These are phyloP conservation scores for Drosophila paramelanica DNA, from an alignment of 2,888 invertebrate species.

Conservation along the genomic window DNA sequence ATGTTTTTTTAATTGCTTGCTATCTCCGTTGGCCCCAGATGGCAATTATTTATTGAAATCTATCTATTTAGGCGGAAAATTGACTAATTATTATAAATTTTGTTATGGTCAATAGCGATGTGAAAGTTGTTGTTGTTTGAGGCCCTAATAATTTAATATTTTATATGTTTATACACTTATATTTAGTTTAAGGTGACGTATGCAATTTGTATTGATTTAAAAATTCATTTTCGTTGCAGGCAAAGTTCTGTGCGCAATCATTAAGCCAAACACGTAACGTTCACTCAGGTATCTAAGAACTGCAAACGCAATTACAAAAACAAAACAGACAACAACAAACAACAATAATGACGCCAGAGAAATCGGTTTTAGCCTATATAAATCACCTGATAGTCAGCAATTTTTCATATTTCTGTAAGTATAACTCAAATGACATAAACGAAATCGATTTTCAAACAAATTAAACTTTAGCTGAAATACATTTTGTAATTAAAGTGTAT, in stretches of 20 bases:
- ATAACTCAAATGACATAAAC: slow-evolving; percentile 3
- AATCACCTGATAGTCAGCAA: slow-evolving; percentile 85
- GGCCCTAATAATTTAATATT: slow-evolving; percentile 13
- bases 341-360: slow-evolving; percentile 82
- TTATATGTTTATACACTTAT: slow-evolving; percentile 6
- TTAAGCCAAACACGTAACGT: slow-evolving; percentile 73
- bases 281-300: slow-evolving; percentile 62
- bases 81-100: slow-evolving; percentile 9
- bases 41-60: slow-evolving; percentile 30
- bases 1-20: slow-evolving; percentile 34
- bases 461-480: neutral
- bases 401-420: slow-evolving; percentile 85
- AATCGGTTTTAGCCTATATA: slow-evolving; percentile 83
- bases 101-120: slow-evolving; percentile 44
- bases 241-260: slow-evolving; percentile 69
- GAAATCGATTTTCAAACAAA: neutral
- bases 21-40: slow-evolving; percentile 24
- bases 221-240: slow-evolving; percentile 55
- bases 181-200: slow-evolving; percentile 32
- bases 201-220: slow-evolving; percentile 60
- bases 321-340: slow-evolving; percentile 18
- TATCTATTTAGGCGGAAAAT: slow-evolving; percentile 46
- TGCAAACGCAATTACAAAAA: slow-evolving; percentile 30
- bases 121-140: slow-evolving; percentile 17
- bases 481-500: too few species aligned